Conservation (phyloP, 23 tunicate species). For the Halocynthia aurantium region DNA sequence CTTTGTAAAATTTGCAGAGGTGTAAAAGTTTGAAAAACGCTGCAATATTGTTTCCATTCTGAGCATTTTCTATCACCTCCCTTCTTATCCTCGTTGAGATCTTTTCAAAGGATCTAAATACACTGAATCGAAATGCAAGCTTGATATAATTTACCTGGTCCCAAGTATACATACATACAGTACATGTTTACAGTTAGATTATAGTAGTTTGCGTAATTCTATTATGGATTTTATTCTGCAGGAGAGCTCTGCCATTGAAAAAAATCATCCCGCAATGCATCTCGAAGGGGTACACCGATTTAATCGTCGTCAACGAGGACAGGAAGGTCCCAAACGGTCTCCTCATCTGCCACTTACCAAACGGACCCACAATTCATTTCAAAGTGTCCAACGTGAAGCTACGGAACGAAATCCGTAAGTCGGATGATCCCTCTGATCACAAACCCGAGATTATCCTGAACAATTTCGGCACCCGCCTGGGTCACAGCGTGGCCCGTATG, state of each 20-base stretch:
- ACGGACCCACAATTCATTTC: slow-evolving; percentile 98
- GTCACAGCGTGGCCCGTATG: slow-evolving; percentile 90
- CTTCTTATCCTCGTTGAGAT: too few species aligned
- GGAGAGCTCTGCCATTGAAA: slow-evolving; percentile 67
- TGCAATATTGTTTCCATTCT: too few species aligned
- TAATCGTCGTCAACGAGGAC: slow-evolving; percentile 92
- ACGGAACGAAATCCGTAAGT: slow-evolving; percentile 51
- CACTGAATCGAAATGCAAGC: too few species aligned
- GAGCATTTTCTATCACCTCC: too few species aligned
- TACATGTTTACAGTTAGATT: too few species aligned
- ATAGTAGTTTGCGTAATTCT: background rate
- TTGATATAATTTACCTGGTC: too few species aligned
- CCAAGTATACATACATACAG: too few species aligned
- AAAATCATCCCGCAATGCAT: slow-evolving; percentile 88
- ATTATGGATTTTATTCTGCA: slow-evolving; percentile 19
- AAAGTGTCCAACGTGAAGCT: slow-evolving; percentile 81
- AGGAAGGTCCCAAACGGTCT: slow-evolving; percentile 89
- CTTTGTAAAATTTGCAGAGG: too few species aligned
- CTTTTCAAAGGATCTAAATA: too few species aligned
- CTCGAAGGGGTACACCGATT: slow-evolving; percentile 78
- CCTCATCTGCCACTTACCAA: slow-evolving; percentile 75
- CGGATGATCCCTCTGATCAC: slow-evolving; percentile 66
- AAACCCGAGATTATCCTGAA: slow-evolving; percentile 91
- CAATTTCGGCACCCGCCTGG: slow-evolving; percentile 84
- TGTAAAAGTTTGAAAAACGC: too few species aligned